Evolutionary conservation across 37 sponge, comb jelly and placozoan species (phyloP).

Genomic region (Diacarnus erythraeanus): DNA sequence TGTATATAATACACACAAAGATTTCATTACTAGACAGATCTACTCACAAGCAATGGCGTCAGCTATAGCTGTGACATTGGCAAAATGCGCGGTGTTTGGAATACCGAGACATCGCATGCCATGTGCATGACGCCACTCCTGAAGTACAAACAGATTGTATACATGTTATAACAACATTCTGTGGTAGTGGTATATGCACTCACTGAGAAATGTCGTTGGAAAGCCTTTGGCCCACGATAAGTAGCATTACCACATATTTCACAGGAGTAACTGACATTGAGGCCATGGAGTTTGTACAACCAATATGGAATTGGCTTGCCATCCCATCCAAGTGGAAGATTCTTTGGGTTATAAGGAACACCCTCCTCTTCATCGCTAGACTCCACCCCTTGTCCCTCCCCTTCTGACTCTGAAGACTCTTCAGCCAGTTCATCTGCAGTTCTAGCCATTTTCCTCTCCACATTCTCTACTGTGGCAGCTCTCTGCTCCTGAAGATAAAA

Average conservation of each 20-base stretch:
- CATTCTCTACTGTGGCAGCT: constrained; percentile 90
- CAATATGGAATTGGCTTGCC: constrained; percentile 99
- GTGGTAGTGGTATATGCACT: too few species aligned
- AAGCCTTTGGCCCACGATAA: constrained; percentile 96
- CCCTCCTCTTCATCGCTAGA: constrained; percentile 80
- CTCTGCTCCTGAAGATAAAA: constrained; percentile 98
- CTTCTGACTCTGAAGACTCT: constrained; percentile 65
- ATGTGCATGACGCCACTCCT: constrained; percentile 99
- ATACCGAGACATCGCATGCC: constrained; percentile 99
- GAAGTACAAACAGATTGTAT: not conserved
- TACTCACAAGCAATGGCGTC: constrained; percentile 88
- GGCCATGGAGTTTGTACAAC: constrained; percentile 99
- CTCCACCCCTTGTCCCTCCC: constrained; percentile 52
- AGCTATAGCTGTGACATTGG: constrained; percentile 88
- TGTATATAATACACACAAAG: not conserved
- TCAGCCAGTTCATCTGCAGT: constrained; percentile 96
- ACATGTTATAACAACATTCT: not conserved
- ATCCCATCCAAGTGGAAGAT: constrained; percentile 99
- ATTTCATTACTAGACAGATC: not conserved
- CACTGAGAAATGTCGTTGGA: constrained; percentile 96
- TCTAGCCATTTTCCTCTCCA: constrained; percentile 90
- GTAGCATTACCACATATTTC: constrained; percentile 96
- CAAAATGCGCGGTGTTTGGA: constrained; percentile 99
- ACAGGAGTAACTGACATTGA: constrained; percentile 94
- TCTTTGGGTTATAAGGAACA: constrained; percentile 97